A percentile compares a stretch with the other conserved stretches of the same genome.
These are phyloP conservation scores for Ochlodes sylvanus DNA, from an alignment of 2,888 invertebrate genomes.

Conservation along the genomic window DNA sequence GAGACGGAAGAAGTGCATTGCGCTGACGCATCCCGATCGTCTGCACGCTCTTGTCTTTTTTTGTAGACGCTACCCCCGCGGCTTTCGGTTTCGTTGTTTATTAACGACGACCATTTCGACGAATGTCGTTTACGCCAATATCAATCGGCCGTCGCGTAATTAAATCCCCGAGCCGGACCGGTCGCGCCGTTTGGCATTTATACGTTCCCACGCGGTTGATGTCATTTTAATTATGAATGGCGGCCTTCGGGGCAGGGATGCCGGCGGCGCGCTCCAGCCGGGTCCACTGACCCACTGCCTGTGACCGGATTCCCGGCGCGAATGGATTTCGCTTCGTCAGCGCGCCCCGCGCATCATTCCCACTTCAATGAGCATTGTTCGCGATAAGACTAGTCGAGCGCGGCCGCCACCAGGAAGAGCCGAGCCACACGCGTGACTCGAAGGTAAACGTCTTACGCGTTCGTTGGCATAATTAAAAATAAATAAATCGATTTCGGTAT, in stretches of 20 bases:
- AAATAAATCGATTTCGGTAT: slow-evolving; percentile 76
- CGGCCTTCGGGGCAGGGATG: slow-evolving; percentile 63
- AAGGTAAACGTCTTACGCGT: slow-evolving; percentile 76
- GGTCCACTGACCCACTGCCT: slow-evolving; percentile 75
- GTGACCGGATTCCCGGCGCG: slow-evolving; percentile 59
- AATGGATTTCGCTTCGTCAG: slow-evolving; percentile 75
- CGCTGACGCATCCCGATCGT: slow-evolving; percentile 80
- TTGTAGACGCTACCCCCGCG: slow-evolving; percentile 64
- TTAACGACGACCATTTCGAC: slow-evolving; percentile 55
- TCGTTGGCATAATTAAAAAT: slow-evolving; percentile 80
- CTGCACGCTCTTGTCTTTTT: slow-evolving; percentile 67
- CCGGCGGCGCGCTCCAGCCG: slow-evolving; percentile 54
- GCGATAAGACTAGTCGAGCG: slow-evolving; percentile 43
- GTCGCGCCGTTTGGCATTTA: slow-evolving; percentile 72
- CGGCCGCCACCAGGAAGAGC: slow-evolving; percentile 9
- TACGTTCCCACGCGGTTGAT: slow-evolving; percentile 82
- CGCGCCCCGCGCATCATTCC: slow-evolving; percentile 52
- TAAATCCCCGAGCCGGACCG: slow-evolving; percentile 75
- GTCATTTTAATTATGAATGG: slow-evolving; percentile 80
- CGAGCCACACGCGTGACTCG: slow-evolving; percentile 57
- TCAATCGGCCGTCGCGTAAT: slow-evolving; percentile 71
- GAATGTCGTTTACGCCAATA: slow-evolving; percentile 68
- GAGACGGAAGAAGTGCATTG: slow-evolving; percentile 71
- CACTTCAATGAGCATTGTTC: slow-evolving; percentile 60
- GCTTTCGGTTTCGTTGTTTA: slow-evolving; percentile 73